Conservation (phyloP, 2,888 invertebrate species). For the Xestia ashworthii region DNA sequence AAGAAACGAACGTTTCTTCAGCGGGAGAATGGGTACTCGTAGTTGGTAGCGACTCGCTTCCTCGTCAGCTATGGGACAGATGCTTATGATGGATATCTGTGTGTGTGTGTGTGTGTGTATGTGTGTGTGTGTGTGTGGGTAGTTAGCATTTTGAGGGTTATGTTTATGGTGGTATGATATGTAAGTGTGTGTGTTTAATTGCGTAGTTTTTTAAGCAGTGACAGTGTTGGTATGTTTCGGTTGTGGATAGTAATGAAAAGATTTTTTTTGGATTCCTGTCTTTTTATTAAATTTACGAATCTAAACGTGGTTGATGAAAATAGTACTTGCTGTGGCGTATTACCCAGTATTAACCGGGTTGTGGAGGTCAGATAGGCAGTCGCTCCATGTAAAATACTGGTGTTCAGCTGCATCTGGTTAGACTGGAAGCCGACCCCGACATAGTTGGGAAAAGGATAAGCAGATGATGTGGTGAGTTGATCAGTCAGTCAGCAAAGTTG, state of each 20-base stretch:
- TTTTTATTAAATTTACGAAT: not conserved
- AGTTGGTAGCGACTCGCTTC: not conserved
- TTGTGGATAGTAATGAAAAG: slow-evolving; percentile 12
- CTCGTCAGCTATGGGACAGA: not conserved
- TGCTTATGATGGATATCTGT: not conserved
- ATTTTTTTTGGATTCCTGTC: not conserved
- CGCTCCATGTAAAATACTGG: no score
- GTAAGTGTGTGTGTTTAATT: slow-evolving; percentile 12
- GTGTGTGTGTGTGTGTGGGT: slow-evolving; percentile 1
- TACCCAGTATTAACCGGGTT: no score
- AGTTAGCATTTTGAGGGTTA: slow-evolving; percentile 35
- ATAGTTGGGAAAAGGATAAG: no score
- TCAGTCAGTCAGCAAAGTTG: not conserved
- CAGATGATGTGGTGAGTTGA: not conserved
- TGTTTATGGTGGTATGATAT: slow-evolving; percentile 3
- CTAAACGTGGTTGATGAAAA: not conserved
- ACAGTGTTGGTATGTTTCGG: not conserved
- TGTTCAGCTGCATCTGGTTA: no score
- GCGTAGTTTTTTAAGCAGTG: slow-evolving; percentile 17
- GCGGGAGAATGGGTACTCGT: not conserved
- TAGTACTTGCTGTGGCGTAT: not conserved
- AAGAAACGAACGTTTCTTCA: not conserved
- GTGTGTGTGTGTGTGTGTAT: slow-evolving; percentile 4
- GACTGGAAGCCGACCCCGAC: no score
- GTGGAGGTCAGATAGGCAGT: no score